Evolutionary conservation across 2,797 vertebrate genomes (phyloP), one percentile per base, ranked within the genome.

Genomic region (Rhincodon typus): DNA sequence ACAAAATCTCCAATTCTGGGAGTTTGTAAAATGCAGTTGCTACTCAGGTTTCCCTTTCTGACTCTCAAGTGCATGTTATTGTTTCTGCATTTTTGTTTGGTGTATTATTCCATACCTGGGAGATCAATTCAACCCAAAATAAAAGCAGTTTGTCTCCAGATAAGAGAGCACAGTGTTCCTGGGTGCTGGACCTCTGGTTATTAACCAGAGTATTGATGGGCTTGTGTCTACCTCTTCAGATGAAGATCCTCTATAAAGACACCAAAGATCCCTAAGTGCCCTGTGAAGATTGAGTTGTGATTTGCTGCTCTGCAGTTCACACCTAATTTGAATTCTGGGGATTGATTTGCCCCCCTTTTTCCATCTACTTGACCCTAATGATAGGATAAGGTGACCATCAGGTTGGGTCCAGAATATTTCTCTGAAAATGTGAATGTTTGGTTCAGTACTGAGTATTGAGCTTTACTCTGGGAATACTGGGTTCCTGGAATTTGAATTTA

Each of bases 71-170:
- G 87, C 87, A 90, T 90, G 53, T 27, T 53, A 34, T 15, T 90
- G 53, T 34, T 90, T 46, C 17, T 90, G 87, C 57, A 90, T 34
- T 90, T 46, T 23, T 90, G 46, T 62, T 30, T 10, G 30, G 34
- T 53, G 86, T 90, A 62, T 87, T 87, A 50, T 90, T 90, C 53
- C 87, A 90, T 90, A 90, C 53, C 53, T 90, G 27, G 38, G 46
- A 87, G 25, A 50, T 87, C 23, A 50, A 25, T 23, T 87, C 46
- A 0, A 50, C 46, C 19, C 46, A 27, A 46, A 86, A 10, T n/a
- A 46, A 42, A 86, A 46, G 17, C 84, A 50, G 42, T 62, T 62
- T 90, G 27, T 53, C 15, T 34, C 30, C 23, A 21, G 84, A 50
- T 42, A 34, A 27, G 87, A 25, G 25, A 57, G 25, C 57, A 19